These are phyloP conservation scores for Zaprionus bogoriensis DNA, from an alignment of 2,888 invertebrate species.

Conservation along the genomic window DNA sequence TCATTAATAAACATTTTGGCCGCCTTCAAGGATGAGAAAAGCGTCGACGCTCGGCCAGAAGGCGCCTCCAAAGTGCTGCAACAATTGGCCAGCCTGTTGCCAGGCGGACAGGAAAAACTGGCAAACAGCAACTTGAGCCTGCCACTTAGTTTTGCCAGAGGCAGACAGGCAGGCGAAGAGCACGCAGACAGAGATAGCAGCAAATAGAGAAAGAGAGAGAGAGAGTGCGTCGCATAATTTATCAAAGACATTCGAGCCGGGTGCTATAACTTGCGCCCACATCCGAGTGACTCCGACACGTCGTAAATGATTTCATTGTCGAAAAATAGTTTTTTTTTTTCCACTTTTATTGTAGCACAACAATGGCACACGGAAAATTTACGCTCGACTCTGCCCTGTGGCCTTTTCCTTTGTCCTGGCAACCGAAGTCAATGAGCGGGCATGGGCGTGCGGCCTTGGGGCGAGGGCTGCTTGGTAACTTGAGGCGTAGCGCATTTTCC, in stretches of 20 bases:
- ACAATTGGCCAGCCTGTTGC: conserved; percentile 29
- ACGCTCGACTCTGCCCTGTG: conserved; percentile 33
- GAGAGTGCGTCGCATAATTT: conserved; percentile 51
- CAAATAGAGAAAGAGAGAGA: background rate
- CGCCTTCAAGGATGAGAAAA: conserved; percentile 7
- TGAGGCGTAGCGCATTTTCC: background rate
- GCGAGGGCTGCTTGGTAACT: conserved; percentile 3
- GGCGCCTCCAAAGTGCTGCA: conserved; percentile 28
- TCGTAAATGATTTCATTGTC: conserved; percentile 72
- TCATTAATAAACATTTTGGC: conserved; percentile 40
- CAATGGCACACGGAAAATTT: conserved; percentile 47
- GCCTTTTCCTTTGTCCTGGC: conserved; percentile 13
- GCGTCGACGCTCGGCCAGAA: background rate
- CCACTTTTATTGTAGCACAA: conserved; percentile 11
- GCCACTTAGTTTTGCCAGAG: conserved; percentile 14
- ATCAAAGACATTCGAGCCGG: conserved; percentile 58
- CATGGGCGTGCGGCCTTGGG: background rate
- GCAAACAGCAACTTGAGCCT: conserved; percentile 23
- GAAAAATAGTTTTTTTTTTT: conserved; percentile 50
- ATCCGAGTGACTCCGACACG: conserved; percentile 36
- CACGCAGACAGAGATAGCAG: background rate
- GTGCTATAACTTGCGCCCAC: conserved; percentile 33
- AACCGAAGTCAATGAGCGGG: conserved; percentile 3
- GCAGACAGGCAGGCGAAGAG: background rate
- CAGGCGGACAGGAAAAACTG: background rate